Base-by-base conservation (phyloP, 2,797 vertebrate genomes). In the Pitangus sulphuratus region DNA sequence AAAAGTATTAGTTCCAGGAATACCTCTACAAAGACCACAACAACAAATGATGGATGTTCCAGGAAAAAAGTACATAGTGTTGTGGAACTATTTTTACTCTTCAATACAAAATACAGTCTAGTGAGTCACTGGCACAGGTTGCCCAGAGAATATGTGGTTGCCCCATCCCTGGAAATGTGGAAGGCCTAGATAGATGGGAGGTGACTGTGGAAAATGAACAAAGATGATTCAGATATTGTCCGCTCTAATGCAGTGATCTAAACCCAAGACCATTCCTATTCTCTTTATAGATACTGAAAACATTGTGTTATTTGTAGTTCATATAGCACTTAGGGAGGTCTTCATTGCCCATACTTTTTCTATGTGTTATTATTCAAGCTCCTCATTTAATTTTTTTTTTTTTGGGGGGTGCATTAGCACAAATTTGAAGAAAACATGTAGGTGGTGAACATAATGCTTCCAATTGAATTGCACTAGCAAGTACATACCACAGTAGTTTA, bases 381-480 rank as follows among this genome's bases (percentile, higher is more conserved):
- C 16, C 48, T 39, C 40, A 42, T 80, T 95, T 53, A 69, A 15
- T 76, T 95, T 93, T 39, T 88, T 76, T 62, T 77, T 60, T 64
- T 77, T 62, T 81, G 16, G 40, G 42, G 16, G 40, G 42, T 69
- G 18, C 57, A 83, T 42, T 87, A 96, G 54, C 31, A 74, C 15
- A 86, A 71, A 84, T 93, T 94, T 97, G 93, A 97, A 95, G 87
- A 70, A 94, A 97, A 93, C 81, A 84, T 25, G 80, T 95, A 91
- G 87, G 91, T 95, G 79, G 88, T 65, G 88, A 97, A 95, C 94
- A 95, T 92, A 95, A 96, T 92, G 78, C 85, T 95, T 97, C 95
- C 93, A 97, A 77, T 0, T 95, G 91, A 96, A 96, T 80, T 3
- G 28, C 91, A 89, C 87, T 28, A 94, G 90, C 58, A 94, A 95